Conservation (phyloP, 2,888 invertebrate species). For the Yponomeuta evonymella region DNA sequence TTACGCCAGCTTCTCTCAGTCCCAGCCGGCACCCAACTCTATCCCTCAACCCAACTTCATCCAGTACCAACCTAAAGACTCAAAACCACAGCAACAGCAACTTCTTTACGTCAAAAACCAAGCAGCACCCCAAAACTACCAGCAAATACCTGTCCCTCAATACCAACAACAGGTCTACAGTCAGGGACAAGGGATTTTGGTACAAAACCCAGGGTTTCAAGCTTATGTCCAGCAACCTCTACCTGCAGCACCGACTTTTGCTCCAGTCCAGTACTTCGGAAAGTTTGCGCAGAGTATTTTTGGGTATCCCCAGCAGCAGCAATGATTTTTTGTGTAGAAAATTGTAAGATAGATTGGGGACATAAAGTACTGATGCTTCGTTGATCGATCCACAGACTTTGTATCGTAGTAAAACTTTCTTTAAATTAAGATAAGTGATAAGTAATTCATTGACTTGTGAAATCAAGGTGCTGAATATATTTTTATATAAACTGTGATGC, state of each 20-base stretch:
- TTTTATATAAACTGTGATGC: constrained; percentile 30
- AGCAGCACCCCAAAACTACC: background rate
- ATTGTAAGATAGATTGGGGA: background rate
- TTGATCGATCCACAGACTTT: too few species aligned
- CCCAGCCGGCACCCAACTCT: constrained; percentile 29
- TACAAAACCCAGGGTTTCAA: constrained; percentile 24
- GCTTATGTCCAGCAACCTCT: constrained; percentile 22
- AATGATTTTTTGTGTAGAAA: background rate
- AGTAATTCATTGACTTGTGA: background rate
- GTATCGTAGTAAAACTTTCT: too few species aligned
- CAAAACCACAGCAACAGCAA: constrained; percentile 5
- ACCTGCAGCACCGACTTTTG: constrained; percentile 36
- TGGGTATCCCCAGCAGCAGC: constrained; percentile 28
- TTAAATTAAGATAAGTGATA: background rate
- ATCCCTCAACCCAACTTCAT: constrained; percentile 16
- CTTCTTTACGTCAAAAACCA: constrained; percentile 9
- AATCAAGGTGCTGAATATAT: constrained; percentile 26
- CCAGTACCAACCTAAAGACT: constrained; percentile 20
- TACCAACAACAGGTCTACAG: constrained; percentile 13
- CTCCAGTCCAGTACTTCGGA: constrained; percentile 55
- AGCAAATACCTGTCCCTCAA: constrained; percentile 6
- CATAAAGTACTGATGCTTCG: too few species aligned
- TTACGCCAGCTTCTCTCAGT: constrained; percentile 52
- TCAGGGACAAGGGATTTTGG: constrained; percentile 14
- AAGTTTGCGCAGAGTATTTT: constrained; percentile 52